Evolutionary conservation across 1,140 invertebrate species (phyloP).

Genomic region (Lucilia sericata): DNA sequence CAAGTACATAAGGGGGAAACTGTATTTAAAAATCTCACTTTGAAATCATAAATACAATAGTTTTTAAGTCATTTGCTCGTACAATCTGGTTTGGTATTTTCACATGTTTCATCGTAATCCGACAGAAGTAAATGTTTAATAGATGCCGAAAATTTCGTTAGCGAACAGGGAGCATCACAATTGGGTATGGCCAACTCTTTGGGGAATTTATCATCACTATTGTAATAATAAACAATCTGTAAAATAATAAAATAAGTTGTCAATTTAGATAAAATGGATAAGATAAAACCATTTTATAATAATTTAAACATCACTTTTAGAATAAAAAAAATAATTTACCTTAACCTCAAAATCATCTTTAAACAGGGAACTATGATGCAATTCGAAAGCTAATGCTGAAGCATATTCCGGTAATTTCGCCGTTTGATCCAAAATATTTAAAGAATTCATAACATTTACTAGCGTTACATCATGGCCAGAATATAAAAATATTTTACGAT

Average conservation of each 20-base stretch:
- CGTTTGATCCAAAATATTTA: conserved; percentile 74
- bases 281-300: too few species aligned
- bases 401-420: conserved; percentile 77
- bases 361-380: conserved; percentile 70
- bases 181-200: conserved; percentile 68
- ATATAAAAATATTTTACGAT: conserved; percentile 73
- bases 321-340: conserved; percentile 58
- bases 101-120: conserved; percentile 71
- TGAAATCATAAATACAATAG: neutral
- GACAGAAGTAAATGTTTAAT: conserved; percentile 68
- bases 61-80: conserved; percentile 47
- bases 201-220: conserved; percentile 66
- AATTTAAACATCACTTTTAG: too few species aligned
- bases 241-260: neutral
- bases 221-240: conserved; percentile 65
- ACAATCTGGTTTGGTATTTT: conserved; percentile 60
- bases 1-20: neutral
- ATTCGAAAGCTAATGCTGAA: conserved; percentile 76
- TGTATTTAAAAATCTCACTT: neutral
- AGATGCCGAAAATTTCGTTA: conserved; percentile 67
- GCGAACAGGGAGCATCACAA: conserved; percentile 69
- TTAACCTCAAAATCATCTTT: conserved; percentile 69
- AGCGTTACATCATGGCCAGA: conserved; percentile 81
- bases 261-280: too few species aligned
- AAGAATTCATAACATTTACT: conserved; percentile 76